Percentiles rank a stretch among this genome's conserved stretches.
Evolutionary conservation across 2,888 invertebrate species (phyloP).

Genomic region (Rotaria sp.): DNA sequence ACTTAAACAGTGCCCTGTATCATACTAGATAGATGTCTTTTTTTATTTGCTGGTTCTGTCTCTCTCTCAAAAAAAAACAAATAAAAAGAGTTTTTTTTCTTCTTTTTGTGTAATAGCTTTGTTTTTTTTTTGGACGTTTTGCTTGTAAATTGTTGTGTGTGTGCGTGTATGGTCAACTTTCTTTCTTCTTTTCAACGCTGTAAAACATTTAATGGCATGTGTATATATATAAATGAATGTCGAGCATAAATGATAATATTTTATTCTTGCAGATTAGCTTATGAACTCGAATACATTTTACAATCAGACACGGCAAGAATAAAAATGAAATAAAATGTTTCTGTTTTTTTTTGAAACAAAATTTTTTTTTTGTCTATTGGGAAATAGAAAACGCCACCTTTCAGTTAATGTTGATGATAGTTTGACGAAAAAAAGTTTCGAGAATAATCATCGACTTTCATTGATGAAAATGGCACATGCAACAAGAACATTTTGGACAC

Average conservation of each 20-base stretch:
- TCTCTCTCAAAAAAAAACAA: not conserved
- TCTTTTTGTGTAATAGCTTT: not conserved
- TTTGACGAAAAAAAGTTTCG: not conserved
- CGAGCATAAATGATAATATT: not conserved
- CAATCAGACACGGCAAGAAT: not conserved
- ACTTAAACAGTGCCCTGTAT: not conserved
- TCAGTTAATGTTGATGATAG: not conserved
- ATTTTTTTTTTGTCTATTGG: no score
- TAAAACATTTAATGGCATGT: not conserved
- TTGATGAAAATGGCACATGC: not conserved
- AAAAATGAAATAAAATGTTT: not conserved
- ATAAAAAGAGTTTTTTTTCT: not conserved
- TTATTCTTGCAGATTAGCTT: not conserved
- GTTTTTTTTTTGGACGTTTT: not conserved
- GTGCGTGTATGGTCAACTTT: not conserved
- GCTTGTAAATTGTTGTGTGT: slow-evolving; percentile 9
- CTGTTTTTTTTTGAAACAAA: no score
- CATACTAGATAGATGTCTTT: not conserved
- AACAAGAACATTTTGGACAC: not conserved
- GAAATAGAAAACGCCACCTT: not conserved
- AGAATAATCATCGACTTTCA: not conserved
- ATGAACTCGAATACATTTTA: not conserved
- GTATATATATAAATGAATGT: not conserved
- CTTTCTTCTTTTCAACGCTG: not conserved
- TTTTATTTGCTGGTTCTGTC: not conserved